A percentile compares a stretch with the other conserved stretches of the same genome.
Conservation (phyloP, 2,797 vertebrate genomes). For the Sylvilagus floridanus region DNA sequence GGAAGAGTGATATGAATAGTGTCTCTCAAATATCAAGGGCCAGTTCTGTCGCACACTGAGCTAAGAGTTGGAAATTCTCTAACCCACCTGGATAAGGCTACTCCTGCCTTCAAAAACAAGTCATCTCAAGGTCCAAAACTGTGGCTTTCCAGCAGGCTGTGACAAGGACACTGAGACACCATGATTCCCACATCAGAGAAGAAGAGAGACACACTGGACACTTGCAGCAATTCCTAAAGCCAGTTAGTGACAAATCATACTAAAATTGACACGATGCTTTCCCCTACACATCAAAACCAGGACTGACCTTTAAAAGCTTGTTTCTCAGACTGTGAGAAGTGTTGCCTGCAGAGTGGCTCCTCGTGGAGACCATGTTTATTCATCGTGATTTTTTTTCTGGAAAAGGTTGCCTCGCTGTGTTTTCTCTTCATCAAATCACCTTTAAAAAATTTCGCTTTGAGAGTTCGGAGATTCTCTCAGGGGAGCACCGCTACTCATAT, state of each 20-base stretch:
- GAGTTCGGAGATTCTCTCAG: too few relatives aligned
- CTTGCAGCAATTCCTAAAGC: not conserved
- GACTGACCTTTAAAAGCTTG: not conserved
- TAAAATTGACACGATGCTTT: not conserved
- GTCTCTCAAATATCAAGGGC: not conserved
- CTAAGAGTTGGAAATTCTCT: not conserved
- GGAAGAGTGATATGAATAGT: not conserved
- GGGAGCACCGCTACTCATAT: too few relatives aligned
- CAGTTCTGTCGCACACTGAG: not conserved
- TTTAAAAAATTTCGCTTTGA: not conserved
- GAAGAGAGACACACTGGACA: not conserved
- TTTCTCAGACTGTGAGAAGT: not conserved
- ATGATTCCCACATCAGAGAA: not conserved
- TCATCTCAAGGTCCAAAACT: not conserved
- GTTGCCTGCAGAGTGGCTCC: not conserved
- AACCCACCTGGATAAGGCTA: not conserved
- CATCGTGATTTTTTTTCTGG: not conserved
- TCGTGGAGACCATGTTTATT: not conserved
- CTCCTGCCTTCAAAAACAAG: not conserved
- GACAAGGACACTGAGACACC: too few relatives aligned
- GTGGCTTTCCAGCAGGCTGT: not conserved
- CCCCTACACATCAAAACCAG: not conserved
- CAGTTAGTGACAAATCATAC: not conserved
- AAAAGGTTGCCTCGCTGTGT: not conserved
- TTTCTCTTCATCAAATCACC: not conserved